Base-by-base conservation (phyloP, 2,888 invertebrate species). In the Sarcophaga variegata region DNA sequence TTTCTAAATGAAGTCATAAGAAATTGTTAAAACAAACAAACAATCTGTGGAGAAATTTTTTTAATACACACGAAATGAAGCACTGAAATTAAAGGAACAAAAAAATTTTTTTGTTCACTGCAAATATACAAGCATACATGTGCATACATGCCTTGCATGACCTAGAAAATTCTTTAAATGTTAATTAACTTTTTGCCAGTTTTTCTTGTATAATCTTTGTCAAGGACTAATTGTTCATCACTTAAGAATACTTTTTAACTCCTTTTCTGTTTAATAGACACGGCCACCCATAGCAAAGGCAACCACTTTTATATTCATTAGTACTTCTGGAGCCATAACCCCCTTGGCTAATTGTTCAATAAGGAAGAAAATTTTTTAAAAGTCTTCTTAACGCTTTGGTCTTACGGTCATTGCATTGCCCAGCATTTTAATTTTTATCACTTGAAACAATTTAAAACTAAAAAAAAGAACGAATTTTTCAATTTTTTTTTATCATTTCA, bases 401-500 rank as follows among this genome's bases (percentile, higher is more conserved):
- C 25, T 62, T 75, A 25, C 4, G 0, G 17, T 78, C 66, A 63
- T n/a, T 14, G 8, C 22, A 2, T 37, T 37, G 49, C 67, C 25
- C 3, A 37, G 10, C 66, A 66, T 37, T 37, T 37, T 37, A 17
- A 66, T 25, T 27, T 22, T 60, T 69, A 64, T 49, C 62, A 78
- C 74, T 77, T 76, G 59, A 86, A 77, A 37, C 62, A 78, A 70
- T 37, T 76, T 59, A 82, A 82, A 45, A 66, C 20, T 8, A 27
- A 66, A 14, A 54, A 14, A 54, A 14, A 49, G 1, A 49, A 54
- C 4, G 54, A 54, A 76, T 81, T 84, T 84, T 81, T 62, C 78
- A 63, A 84, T 1, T 22, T 22, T 22, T 87, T 84, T 63, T 86
- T 83, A 79, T 74, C 86, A 81, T 64, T 83, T 83, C 75, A 75